Evolutionary conservation across 2,797 vertebrate genomes (phyloP), one percentile per base, ranked within the genome.

Genomic region (Chaunax sp.): DNA sequence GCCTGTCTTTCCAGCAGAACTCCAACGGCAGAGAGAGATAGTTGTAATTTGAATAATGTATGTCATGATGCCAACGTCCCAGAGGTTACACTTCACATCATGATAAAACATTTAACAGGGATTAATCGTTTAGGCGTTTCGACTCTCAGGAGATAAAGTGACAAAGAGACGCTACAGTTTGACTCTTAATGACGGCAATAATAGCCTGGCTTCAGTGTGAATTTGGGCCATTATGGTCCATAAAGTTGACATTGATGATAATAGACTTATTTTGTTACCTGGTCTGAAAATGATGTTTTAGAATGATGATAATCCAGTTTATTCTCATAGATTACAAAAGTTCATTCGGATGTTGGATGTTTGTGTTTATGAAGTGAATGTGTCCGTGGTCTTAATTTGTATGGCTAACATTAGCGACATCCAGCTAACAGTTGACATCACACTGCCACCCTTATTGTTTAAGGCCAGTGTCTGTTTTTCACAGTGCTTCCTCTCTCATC

Each of bases 71-170:
- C 50, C 5, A 74, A 44, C 72, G 56, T 66, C 73, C 75, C 58
- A 2, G 59, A 72, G 80, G 83, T 85, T 73, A 74, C 69, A 53
- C 66, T 73, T 55, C 75, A 65, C 78, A 52, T 84, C 69, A 41
- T 41, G 61, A 74, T 88, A 60, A 91, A 90, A 86, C 74, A 84
- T 84, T 89, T 78, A 87, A 54, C 70, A 33, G 46, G 6, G 66
- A 69, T 40, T 55, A 46, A 76, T 69, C 51, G 44, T 77, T 84
- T 61, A 67, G 71, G 62, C 20, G 11, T 74, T 84, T 49, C 64
- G 64, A 64, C 75, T 67, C 60, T 22, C 35, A 23, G 61, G 61
- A 75, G 83, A 69, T 74, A n/a, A 64, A 56, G 66, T 74, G 72
- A 69, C 76, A 64, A 57, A 79, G 72, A 77, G 37, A 68, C 8